Percentiles rank a stretch among this genome's conserved stretches.
phyloP scores from a whole-genome alignment of 2,888 invertebrate genomes.

The Pilophorus perplexus region DNA sequence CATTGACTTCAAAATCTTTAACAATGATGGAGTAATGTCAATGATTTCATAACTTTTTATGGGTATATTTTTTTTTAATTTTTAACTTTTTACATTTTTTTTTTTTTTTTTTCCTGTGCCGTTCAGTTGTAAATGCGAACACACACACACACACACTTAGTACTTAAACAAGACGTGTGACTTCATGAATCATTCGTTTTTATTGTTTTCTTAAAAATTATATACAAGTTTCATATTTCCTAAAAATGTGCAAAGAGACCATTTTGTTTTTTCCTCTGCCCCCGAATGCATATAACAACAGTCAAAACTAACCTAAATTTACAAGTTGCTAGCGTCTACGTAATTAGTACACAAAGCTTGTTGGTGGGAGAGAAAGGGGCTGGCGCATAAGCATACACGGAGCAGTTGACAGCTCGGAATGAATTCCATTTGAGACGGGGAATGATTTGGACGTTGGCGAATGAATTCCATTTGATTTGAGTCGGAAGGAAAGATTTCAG shows the following conservation, averaged over 20 bases:
- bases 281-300: too few species aligned
- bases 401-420: conserved; percentile 19
- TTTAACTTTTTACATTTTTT: too few species aligned
- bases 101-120: too few species aligned
- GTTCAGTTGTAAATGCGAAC: conserved; percentile 26
- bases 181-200: too few species aligned
- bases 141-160: conserved; percentile 25
- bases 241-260: conserved; percentile 10
- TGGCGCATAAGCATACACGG: background rate
- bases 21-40: too few species aligned
- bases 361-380: conserved; percentile 44
- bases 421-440: too few species aligned
- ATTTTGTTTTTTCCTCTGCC: conserved; percentile 7
- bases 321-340: conserved; percentile 12
- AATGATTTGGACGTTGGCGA: too few species aligned
- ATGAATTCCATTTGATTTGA: too few species aligned
- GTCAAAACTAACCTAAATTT: conserved; percentile 21
- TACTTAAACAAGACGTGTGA: background rate
- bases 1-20: too few species aligned
- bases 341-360: conserved; percentile 20
- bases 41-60: too few species aligned
- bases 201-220: conserved; percentile 28
- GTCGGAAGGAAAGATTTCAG: too few species aligned
- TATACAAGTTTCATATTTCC: conserved; percentile 28
- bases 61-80: too few species aligned